Evolutionary conservation across 2,113 vertebrate species (phyloP), one percentile per base, ranked within the genome.

Genomic region (Pholis gunnellus): DNA sequence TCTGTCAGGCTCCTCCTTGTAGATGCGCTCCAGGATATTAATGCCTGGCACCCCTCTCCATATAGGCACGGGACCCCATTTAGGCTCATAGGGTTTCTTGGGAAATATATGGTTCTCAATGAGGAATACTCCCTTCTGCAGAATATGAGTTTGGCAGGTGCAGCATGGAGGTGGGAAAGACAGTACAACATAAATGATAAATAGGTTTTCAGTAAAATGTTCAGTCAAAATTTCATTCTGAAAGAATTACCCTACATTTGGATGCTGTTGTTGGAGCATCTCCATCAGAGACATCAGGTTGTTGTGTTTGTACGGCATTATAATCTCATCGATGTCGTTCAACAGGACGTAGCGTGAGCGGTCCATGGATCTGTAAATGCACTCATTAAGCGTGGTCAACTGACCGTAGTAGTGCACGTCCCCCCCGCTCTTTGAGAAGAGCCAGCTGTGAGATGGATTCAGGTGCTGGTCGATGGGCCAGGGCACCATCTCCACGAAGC

Each of bases 301-400:
- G 0, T 64, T 2, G 70, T 95, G 87, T 27, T 94, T 56, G 85
- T 94, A 92, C 1, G 95, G 95, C 89, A 95, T 90, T 44, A 96
- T 92, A 60, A 96, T 95, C 91, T 96, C 95, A 85, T 96, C 95
- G 3, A 94, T 93, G 83, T 97, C 96, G 60, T 95, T 95, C 57
- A 96, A 81, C 71, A 96, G 80, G 63, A 95, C 78, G 10, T 94
- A 95, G 78, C 78, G 92, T 1, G 94, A 94, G 14, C 70, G 71
- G 29, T 89, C 89, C 94, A 95, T 95, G 63, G 91, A 82, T 73
- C 94, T 92, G 80, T 96, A 95, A 54, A 94, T 77, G 46, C 94
- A 95, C 31, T 94, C 94, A n/a, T 95, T 95, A 0, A 95, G 91
- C 0, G 93, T 94, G 34, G 88, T 71, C n/a, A 93, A 63, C 68